These are phyloP conservation scores for Myotis brandtii DNA, from an alignment of 2,113 vertebrate species.

Conservation along the genomic window DNA sequence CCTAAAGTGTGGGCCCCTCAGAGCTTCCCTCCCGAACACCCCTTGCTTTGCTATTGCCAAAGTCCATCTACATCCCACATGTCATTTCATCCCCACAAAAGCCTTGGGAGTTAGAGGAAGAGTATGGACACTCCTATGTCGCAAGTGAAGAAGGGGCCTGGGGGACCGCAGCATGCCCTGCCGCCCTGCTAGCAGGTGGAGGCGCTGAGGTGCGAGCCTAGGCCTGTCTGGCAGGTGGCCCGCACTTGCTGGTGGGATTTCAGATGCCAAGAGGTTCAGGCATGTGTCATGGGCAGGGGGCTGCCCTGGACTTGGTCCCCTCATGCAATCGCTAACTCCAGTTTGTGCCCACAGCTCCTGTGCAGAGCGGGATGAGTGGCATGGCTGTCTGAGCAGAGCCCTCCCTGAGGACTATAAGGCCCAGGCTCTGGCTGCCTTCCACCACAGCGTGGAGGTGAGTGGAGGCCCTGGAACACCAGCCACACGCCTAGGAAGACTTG, in stretches of 20 bases:
- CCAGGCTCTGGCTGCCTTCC: constrained; percentile 84
- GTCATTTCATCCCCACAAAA: background rate
- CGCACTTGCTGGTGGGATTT: background rate
- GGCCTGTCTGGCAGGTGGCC: background rate
- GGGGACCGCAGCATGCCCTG: background rate
- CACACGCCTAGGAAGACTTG: background rate
- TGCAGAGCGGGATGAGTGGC: constrained; percentile 96
- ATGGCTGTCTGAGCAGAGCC: constrained; percentile 91
- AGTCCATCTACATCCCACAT: background rate
- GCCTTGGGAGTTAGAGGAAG: background rate
- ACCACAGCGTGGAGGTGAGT: constrained; percentile 87
- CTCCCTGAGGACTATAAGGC: constrained; percentile 91
- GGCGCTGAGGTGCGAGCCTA: background rate
- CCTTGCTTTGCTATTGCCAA: background rate
- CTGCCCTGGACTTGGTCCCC: too few relatives aligned
- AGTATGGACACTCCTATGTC: background rate
- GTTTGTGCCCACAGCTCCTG: constrained; percentile 89
- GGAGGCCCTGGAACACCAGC: background rate
- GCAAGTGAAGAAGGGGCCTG: background rate
- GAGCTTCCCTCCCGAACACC: background rate
- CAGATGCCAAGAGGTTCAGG: background rate
- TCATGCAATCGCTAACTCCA: background rate
- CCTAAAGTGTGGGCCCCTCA: background rate
- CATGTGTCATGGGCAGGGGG: background rate
- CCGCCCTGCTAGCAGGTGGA: rapidly evolving